A percentile compares a stretch with the other conserved stretches of the same genome.
Conservation (phyloP, 2,888 invertebrate genomes). For the Polymixis flavicincta region DNA sequence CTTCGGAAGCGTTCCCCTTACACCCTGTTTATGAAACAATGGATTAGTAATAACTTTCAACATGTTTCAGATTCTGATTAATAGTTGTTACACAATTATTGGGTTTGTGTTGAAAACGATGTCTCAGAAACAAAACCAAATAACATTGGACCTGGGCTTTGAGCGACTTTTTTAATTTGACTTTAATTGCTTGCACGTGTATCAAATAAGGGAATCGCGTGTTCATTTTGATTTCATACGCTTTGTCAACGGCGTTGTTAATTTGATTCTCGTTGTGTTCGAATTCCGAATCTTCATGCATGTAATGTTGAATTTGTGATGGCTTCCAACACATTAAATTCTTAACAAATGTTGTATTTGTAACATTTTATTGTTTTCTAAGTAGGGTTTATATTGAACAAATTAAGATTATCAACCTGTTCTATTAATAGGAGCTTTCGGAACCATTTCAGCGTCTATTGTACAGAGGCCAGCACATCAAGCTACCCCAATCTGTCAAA, state of each 20-base stretch:
- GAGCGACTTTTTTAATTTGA: slow-evolving; percentile 11
- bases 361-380: background rate
- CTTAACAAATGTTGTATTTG: background rate
- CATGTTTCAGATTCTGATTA: background rate
- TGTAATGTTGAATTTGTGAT: background rate
- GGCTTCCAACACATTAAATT: background rate
- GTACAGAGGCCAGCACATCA: no score
- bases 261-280: slow-evolving; percentile 15
- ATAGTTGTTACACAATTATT: background rate
- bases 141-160: slow-evolving; percentile 14
- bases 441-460: background rate
- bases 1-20: no score
- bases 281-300: background rate
- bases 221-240: slow-evolving; percentile 22
- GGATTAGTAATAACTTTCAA: background rate
- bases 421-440: no score
- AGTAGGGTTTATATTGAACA: background rate
- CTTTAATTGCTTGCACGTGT: slow-evolving; percentile 2
- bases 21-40: no score
- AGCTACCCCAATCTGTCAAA: no score
- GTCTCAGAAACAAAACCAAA: slow-evolving; percentile 30
- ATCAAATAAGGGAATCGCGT: slow-evolving; percentile 11
- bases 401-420: background rate
- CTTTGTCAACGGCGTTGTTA: slow-evolving; percentile 16
- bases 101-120: slow-evolving; percentile 6